Evolutionary conservation across 2,888 invertebrate species (phyloP).

Genomic region (Siphonodentalium dalli): DNA sequence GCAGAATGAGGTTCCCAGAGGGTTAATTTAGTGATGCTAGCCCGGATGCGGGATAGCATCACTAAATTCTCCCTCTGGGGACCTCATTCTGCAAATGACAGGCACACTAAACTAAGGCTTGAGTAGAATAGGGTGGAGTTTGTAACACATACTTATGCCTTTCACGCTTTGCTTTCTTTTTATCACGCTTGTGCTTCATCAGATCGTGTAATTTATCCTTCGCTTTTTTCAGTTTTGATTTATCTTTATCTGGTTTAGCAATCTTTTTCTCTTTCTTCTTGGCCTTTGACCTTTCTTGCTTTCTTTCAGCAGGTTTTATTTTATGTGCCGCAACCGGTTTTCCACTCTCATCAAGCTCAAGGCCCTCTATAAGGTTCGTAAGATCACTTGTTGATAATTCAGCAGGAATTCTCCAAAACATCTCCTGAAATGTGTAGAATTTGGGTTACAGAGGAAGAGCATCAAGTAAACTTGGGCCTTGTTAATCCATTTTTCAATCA

Average conservation of each 20-base stretch:
- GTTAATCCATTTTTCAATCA: neutral
- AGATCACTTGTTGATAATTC: constrained; percentile 69
- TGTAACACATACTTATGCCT: constrained; percentile 1
- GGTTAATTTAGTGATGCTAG: no score
- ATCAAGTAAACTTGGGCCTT: neutral
- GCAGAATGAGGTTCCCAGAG: no score
- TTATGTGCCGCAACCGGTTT: constrained; percentile 34
- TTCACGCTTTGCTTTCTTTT: constrained; percentile 4
- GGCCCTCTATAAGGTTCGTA: constrained; percentile 73
- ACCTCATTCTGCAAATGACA: no score
- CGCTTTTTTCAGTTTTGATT: neutral
- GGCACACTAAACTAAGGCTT: no score
- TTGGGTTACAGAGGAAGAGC: no score
- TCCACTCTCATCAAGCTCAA: constrained; percentile 66
- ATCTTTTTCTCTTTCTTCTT: constrained; percentile 11
- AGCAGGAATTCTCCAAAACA: constrained; percentile 86
- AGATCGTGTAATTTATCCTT: constrained; percentile 21
- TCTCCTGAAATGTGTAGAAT: constrained; percentile 71
- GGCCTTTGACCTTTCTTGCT: constrained; percentile 27
- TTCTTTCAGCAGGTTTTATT: constrained; percentile 28
- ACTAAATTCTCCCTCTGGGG: no score
- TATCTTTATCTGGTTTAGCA: constrained; percentile 19
- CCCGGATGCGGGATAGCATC: no score
- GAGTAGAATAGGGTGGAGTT: no score
- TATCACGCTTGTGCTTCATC: constrained; percentile 26